Evolutionary conservation across 2,888 invertebrate genomes (phyloP), one percentile per base, ranked within the genome.

Genomic region (Agrotis puta): DNA sequence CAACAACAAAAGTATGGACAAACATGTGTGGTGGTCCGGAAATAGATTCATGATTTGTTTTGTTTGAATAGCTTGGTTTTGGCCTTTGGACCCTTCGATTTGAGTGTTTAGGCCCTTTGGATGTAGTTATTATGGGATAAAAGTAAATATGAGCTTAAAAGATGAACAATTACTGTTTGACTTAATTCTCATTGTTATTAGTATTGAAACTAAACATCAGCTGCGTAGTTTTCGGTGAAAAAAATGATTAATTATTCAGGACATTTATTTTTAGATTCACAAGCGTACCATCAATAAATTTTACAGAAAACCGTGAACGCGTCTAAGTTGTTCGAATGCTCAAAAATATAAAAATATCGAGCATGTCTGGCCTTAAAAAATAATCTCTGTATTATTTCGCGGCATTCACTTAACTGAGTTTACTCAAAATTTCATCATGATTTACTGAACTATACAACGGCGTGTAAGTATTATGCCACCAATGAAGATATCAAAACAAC

Each of bases 31-130:
- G 59, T 56, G 56, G 59, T 18, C n/a, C 20, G 64, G 66, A 63
- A 66, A 79, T 70, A 51, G 51, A 70, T 56, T 51, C 45, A 39
- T 56, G 53, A 66, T 64, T 57, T 51, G 64, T 39, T 73, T 77
- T 72, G 58, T 61, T 74, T 50, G 24, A 61, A 74, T 20, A 20
- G 22, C 47, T 43, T 39, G 58, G 64, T 39, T 53, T 4, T 39
- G 51, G 53, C 47, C 45, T 50, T 45, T 57, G 33, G 20, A 14
- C 63, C 51, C 16, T 78, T 24, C 20, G 9, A 61, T 74, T 33
- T 43, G 56, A 72, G 33, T 72, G 64, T 64, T 74, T 74, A 72
- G 56, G 64, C 3, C 7, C 47, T 47, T 27, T n/a, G 61, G 39
- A 13, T 54, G n/a, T 62, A 22, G 24, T 62, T 56, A 51, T 33